phyloP scores from a whole-genome alignment of 2,113 vertebrate genomes.

The Gopherus flavomarginatus region DNA sequence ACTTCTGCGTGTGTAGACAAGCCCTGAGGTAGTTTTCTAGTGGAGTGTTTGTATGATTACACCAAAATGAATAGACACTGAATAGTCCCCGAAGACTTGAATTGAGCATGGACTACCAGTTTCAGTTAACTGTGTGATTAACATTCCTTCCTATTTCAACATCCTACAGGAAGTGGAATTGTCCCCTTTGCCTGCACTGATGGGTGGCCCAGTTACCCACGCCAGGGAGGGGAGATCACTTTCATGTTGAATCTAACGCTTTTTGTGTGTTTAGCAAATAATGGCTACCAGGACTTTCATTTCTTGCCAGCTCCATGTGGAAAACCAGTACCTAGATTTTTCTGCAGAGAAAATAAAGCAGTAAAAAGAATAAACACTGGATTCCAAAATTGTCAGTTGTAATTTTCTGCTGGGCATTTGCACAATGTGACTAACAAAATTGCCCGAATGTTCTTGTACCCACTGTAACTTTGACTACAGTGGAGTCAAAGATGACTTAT shows the following conservation, averaged over 20 bases:
- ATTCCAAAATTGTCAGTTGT: neutral
- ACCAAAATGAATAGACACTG: conserved; percentile 21
- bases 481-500: neutral
- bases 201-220: neutral
- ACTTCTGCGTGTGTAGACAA: neutral
- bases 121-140: conserved; percentile 51
- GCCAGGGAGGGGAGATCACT: neutral
- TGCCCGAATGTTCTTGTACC: neutral
- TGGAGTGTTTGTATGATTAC: conserved; percentile 34
- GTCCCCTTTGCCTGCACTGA: neutral
- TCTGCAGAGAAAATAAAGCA: neutral
- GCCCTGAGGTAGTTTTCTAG: neutral
- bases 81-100: conserved; percentile 23
- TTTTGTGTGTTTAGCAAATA: conserved; percentile 13
- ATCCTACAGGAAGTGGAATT: conserved; percentile 31
- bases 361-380: neutral
- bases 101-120: neutral
- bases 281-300: neutral
- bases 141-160: conserved; percentile 39
- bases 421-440: neutral
- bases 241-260: neutral
- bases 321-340: neutral
- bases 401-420: neutral
- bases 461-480: neutral
- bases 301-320: neutral